Conservation (phyloP, 92 coral and sea anemone genomes). For the Parazoanthus swiftii region DNA sequence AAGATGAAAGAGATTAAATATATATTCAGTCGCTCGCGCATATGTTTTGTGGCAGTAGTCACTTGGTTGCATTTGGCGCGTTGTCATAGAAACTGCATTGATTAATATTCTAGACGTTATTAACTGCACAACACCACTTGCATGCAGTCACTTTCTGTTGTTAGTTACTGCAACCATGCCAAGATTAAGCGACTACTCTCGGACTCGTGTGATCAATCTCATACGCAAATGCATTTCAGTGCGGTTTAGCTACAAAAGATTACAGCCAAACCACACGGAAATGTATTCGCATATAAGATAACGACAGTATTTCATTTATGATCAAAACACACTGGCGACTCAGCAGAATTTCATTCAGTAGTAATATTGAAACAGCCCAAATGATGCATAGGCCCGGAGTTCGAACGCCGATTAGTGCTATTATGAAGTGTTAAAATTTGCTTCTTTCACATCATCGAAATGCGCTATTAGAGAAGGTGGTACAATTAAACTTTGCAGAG, state of each 20-base stretch:
- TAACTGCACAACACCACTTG: conserved; percentile 25
- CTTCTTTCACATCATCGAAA: conserved; percentile 33
- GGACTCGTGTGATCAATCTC: conserved; percentile 29
- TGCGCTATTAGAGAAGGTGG: conserved; percentile 36
- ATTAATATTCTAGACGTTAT: conserved; percentile 19
- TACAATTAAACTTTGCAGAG: conserved; percentile 35
- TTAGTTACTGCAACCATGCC: conserved; percentile 25
- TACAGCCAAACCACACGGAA: conserved; percentile 27
- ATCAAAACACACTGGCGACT: conserved; percentile 20
- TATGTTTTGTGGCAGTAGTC: conserved; percentile 24
- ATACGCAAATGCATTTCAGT: conserved; percentile 23
- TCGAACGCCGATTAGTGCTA: conserved; percentile 30
- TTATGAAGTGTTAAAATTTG: conserved; percentile 23
- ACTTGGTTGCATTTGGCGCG: conserved; percentile 28
- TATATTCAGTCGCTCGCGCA: conserved; percentile 13
- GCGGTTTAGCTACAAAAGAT: conserved; percentile 19
- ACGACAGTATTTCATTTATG: conserved; percentile 22
- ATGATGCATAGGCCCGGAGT: conserved; percentile 38
- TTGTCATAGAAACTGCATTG: conserved; percentile 23
- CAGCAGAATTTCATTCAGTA: conserved; percentile 21
- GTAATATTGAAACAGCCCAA: conserved; percentile 27
- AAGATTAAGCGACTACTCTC: conserved; percentile 24
- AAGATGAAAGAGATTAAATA: conserved; percentile 24
- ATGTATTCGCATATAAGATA: conserved; percentile 26
- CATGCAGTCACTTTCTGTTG: conserved; percentile 25